phyloP scores from a whole-genome alignment of 2,797 vertebrate species.

The Lepilemur septentrionalis region DNA sequence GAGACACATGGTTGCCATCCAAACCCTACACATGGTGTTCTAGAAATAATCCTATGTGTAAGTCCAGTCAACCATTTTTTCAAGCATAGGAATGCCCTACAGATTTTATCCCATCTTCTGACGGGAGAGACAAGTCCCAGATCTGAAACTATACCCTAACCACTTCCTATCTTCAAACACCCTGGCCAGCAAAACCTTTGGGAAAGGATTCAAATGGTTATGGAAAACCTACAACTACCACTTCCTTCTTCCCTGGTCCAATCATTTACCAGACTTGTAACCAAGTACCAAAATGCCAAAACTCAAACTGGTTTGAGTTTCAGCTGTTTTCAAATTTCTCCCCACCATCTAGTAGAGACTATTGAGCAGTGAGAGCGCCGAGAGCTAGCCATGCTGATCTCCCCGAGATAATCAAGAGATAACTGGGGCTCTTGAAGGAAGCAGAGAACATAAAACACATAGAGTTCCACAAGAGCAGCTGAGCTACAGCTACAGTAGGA shows the following conservation, averaged over 20 bases:
- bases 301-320: neutral
- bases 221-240: neutral
- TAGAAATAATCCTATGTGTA: neutral
- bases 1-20: neutral
- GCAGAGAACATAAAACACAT: neutral
- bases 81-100: neutral
- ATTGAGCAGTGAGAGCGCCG: neutral
- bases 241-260: neutral
- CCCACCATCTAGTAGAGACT: neutral
- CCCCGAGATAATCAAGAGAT: neutral
- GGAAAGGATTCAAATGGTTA: neutral
- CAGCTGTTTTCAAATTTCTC: neutral
- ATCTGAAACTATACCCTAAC: conserved; percentile 26
- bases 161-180: conserved; percentile 42
- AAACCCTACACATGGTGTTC: accelerated
- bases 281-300: neutral
- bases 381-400: neutral
- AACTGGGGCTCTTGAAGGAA: neutral
- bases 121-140: neutral
- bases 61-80: neutral
- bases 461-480: neutral
- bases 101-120: neutral
- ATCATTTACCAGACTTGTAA: conserved; percentile 41
- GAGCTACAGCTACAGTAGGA: neutral
- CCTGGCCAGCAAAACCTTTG: neutral